Evolutionary conservation across 2,797 vertebrate species (phyloP).

Genomic region (Galago senegalensis): DNA sequence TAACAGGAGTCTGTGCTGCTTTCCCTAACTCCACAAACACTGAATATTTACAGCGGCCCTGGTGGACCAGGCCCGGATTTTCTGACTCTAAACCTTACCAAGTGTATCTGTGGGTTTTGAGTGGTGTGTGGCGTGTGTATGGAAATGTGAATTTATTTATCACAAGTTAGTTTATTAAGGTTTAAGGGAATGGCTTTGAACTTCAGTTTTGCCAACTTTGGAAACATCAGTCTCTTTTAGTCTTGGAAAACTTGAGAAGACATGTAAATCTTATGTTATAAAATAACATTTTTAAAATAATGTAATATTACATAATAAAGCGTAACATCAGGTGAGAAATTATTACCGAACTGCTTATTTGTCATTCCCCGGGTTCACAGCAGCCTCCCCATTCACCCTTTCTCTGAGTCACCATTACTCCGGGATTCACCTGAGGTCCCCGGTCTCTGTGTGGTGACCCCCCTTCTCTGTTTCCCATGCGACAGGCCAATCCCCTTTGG

Average conservation of each 20-base stretch:
- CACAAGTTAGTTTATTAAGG: background rate
- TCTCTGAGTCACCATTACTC: background rate
- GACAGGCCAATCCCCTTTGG: background rate
- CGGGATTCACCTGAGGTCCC: background rate
- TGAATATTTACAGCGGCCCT: fast-evolving
- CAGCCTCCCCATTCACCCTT: background rate
- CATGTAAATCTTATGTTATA: background rate
- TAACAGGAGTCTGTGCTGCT: background rate
- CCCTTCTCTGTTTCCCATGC: background rate
- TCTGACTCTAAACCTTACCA: background rate
- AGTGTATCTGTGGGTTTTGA: fast-evolving
- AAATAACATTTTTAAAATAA: background rate
- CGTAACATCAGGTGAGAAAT: background rate
- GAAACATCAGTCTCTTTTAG: background rate
- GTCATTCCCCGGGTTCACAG: background rate
- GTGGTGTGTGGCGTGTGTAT: too few species aligned
- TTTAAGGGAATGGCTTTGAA: background rate
- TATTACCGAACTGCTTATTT: background rate
- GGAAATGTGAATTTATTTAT: background rate
- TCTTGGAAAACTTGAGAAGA: background rate
- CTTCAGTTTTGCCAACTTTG: background rate
- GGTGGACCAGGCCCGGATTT: background rate
- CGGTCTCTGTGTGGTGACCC: background rate
- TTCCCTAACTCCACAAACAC: background rate
- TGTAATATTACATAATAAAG: background rate